A percentile compares a stretch with the other conserved stretches of the same genome.
Conservation (phyloP, 2,888 invertebrate genomes). For the Thymelicus acteon region DNA sequence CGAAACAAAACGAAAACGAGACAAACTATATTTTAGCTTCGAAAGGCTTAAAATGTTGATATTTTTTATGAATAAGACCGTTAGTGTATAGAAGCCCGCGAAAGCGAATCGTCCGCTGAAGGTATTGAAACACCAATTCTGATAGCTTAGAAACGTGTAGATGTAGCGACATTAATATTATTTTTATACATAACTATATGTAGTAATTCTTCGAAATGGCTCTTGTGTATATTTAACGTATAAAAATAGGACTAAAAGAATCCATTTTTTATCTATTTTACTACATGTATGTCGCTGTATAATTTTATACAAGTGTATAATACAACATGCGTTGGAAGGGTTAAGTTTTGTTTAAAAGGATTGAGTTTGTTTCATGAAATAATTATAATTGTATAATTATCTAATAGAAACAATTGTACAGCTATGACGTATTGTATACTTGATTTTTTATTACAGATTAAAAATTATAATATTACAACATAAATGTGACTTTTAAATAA, state of each 20-base stretch:
- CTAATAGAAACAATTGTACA: neutral
- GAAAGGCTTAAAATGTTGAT: neutral
- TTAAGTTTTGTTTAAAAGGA: too few relatives aligned
- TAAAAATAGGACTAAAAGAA: neutral
- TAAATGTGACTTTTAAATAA: neutral
- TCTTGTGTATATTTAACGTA: conserved; percentile 17
- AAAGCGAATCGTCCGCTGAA: conserved; percentile 80
- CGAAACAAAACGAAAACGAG: neutral
- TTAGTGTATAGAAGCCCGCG: conserved; percentile 63
- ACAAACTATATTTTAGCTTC: neutral
- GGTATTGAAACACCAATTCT: conserved; percentile 80
- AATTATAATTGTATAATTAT: conserved; percentile 13
- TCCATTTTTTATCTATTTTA: neutral
- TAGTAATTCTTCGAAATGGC: conserved; percentile 1
- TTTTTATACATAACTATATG: conserved; percentile 28
- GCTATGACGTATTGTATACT: neutral
- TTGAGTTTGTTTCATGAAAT: conserved; percentile 3
- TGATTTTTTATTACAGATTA: too few relatives aligned
- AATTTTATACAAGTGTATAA: neutral
- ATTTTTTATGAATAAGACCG: neutral
- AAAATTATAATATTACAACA: neutral
- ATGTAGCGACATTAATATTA: conserved; percentile 40
- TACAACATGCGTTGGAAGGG: neutral
- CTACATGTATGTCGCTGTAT: too few relatives aligned
- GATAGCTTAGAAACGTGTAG: conserved; percentile 56